Evolutionary conservation across 2,113 vertebrate genomes (phyloP), one percentile per base, ranked within the genome.

Genomic region (Dolichotis patagonum): DNA sequence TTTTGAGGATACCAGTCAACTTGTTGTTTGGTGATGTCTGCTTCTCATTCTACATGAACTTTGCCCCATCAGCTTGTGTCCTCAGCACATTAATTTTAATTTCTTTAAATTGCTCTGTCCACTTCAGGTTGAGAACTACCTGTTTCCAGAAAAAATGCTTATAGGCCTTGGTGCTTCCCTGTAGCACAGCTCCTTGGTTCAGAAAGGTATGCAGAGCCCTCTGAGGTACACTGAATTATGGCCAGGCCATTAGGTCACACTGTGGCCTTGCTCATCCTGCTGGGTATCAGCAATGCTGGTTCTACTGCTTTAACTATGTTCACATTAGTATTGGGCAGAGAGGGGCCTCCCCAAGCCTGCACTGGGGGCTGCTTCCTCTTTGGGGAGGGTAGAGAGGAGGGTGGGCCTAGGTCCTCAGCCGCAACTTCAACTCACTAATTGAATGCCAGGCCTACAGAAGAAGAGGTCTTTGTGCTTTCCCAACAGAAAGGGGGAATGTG

Each of bases 401-500:
- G 8, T 16, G 5, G 26, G 16, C 9, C 32, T 22, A 7, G 19
- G 38, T 22, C 19, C 4, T 35, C 16, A 35, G 46, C 4, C 0
- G 1, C 14, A 3, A 0, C 0, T 32, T 30, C 83, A 0, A 4
- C 7, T 62, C 19, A 32, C 13, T 41, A 46, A 7, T 28, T 46
- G 73, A 75, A 24, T 2, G 9, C 41, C 26, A 22, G 38, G 71
- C 38, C 35, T 26, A 43, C 22, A 10, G 46, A 52, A 78, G 43
- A 60, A 41, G 58, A 4, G 0, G 0, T 46, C 20, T 38, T 1
- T 10, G 22, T 7, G 52, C 17, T 87, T 11, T 75, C 26, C 30
- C 30, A 46, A 52, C 9, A 11, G 60, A 78, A 0, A 28, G 22
- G 8, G 0, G 58, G 26, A 0, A 56, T 4, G 0, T 7, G 7